These are phyloP conservation scores for Odontomachus brunneus DNA, from an alignment of 1,140 invertebrate species.

Conservation along the genomic window DNA sequence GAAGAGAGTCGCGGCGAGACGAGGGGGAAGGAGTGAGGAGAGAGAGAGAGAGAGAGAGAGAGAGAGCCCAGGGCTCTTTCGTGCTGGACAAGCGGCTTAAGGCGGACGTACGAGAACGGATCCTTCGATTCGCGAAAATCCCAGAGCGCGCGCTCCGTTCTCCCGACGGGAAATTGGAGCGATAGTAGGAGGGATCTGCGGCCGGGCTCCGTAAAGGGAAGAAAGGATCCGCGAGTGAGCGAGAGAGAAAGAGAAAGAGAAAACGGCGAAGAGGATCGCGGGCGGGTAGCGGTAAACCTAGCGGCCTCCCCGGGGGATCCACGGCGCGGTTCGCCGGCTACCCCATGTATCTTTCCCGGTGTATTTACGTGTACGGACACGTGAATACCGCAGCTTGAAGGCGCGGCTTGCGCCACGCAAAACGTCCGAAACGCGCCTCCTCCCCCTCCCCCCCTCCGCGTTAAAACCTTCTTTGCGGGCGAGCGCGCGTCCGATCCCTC, in stretches of 20 bases:
- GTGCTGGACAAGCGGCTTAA: conserved; percentile 42
- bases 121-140: conserved; percentile 63
- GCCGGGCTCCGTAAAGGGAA: conserved; percentile 36
- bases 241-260: not conserved
- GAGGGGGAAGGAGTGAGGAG: not conserved
- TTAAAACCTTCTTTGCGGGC: conserved; percentile 21
- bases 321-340: conserved; percentile 45
- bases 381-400: conserved; percentile 49
- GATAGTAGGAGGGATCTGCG: conserved; percentile 24
- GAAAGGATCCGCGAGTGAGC: conserved; percentile 16
- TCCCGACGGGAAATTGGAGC: conserved; percentile 47
- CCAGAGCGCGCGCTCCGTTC: conserved; percentile 28
- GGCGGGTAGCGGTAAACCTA: conserved; percentile 57
- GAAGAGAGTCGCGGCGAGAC: too few relatives aligned
- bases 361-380: conserved; percentile 63
- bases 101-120: conserved; percentile 44
- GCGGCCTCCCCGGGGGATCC: conserved; percentile 47
- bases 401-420: conserved; percentile 8
- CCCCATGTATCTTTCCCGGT: conserved; percentile 64
- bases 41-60: not conserved
- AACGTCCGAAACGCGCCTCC: not conserved
- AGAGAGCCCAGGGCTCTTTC: conserved; percentile 32
- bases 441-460: not conserved
- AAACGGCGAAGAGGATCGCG: conserved; percentile 26
- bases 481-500: conserved; percentile 14